These are phyloP conservation scores for Apoda limacodes DNA, from an alignment of 2,888 invertebrate genomes.

Conservation along the genomic window DNA sequence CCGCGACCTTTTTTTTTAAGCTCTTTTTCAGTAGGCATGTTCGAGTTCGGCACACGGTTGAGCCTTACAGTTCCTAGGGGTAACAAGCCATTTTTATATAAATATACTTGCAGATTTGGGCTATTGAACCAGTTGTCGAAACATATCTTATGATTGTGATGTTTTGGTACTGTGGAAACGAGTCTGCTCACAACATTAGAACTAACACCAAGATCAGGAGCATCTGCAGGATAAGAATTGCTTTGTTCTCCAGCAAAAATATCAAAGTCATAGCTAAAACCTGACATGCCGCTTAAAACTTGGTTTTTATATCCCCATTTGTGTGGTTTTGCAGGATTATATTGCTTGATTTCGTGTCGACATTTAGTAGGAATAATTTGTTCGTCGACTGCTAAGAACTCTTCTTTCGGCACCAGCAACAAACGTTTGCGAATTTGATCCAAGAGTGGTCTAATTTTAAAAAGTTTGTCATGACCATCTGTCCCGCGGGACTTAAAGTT, in stretches of 20 bases:
- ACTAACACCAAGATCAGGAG: conserved; percentile 24
- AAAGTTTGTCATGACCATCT: no score
- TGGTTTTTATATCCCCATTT: no score
- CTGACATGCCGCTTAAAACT: conserved; percentile 32
- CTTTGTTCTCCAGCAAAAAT: conserved; percentile 28
- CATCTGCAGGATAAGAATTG: conserved; percentile 19
- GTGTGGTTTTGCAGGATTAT: no score
- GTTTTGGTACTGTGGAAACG: conserved; percentile 19
- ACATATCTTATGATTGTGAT: no score
- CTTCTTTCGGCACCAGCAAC: conserved; percentile 25
- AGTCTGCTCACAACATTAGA: conserved; percentile 25
- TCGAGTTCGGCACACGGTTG: no score
- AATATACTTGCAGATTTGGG: no score
- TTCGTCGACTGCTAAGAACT: conserved; percentile 27
- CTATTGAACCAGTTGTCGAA: no score
- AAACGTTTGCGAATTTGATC: conserved; percentile 16
- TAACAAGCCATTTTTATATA: no score
- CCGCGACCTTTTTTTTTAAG: conserved; percentile 2
- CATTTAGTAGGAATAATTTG: conserved; percentile 32
- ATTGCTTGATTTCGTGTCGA: no score
- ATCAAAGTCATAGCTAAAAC: conserved; percentile 34
- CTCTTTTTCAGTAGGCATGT: no score
- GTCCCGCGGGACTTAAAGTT: conserved; percentile 16
- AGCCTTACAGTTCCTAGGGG: no score
- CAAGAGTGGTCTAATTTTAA: conserved; percentile 24